Evolutionary conservation across 2,888 invertebrate genomes (phyloP), one percentile per base, ranked within the genome.

Genomic region (Formica aserva): DNA sequence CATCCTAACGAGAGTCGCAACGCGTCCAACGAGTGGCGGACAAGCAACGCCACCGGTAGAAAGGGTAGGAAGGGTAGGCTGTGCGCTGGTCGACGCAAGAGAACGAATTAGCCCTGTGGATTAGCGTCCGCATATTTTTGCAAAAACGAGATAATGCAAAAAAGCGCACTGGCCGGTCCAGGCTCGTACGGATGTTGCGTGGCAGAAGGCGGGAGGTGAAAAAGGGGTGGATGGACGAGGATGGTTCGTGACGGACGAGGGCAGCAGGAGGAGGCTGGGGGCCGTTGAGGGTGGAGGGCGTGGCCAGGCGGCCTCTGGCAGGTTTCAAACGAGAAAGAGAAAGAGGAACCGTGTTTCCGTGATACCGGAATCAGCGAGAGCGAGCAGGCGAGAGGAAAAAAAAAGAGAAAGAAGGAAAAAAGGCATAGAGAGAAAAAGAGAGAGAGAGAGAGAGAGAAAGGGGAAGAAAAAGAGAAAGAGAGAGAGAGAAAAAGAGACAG

Each of bases 131-230:
- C 93, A 92, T 92, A 93, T 93, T 94, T 94, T 94, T 93, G 92
- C 92, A 92, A 92, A 93, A 94, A 94, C 93, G 93, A 94, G 93
- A 93, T 94, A 94, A 94, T 93, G 93, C 92, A 93, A 94, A 94
- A 93, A 91, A 91, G 89, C 91, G 91, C 90, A 88, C 89, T 91
- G 89, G 88, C 91, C 91, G 91, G 87, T 87, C 86, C 91, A 89
- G 87, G 86, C 86, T 85, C 85, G 86, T 88, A 87, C 90, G 92
- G 89, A 90, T 87, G 88, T 86, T 88, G 91, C 91, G 88, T 84
- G 86, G 88, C 86, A 86, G 91, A 85, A 87, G 86, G 87, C 85
- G 85, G 92, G 87, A 85, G 76, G 86, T 81, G 86, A 85, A 89
- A 86, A 87, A 83, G 85, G 87, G 88, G 89, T 89, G 88, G 87